Conservation (phyloP, 2,888 invertebrate species). For the Nomada hirtipes region DNA sequence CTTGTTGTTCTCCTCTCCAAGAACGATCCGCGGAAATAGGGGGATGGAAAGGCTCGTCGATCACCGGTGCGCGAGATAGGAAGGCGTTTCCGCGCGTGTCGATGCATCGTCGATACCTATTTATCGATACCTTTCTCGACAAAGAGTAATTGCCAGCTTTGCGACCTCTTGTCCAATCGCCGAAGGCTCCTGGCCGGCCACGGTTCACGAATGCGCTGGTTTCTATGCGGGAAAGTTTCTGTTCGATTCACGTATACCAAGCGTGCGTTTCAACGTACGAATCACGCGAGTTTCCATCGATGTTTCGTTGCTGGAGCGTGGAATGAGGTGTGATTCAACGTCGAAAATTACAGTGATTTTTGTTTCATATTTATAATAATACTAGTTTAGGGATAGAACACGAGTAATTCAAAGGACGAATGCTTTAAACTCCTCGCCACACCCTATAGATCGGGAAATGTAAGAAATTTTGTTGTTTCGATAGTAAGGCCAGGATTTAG, state of each 20-base stretch:
- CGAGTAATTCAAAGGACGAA: no score
- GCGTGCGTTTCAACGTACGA: constrained; percentile 8
- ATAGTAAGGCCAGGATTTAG: no score
- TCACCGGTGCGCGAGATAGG: constrained; percentile 50
- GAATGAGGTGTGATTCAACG: background rate
- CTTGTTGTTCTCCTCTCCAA: background rate
- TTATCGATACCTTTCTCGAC: constrained; percentile 51
- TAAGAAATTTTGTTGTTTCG: no score
- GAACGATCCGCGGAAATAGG: background rate
- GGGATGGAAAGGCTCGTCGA: constrained; percentile 49
- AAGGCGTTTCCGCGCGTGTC: constrained; percentile 52
- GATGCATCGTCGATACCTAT: constrained; percentile 49
- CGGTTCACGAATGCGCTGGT: constrained; percentile 44
- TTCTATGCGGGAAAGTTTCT: constrained; percentile 41
- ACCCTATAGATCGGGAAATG: no score
- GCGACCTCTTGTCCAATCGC: constrained; percentile 39
- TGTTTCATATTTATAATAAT: background rate
- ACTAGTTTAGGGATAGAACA: background rate
- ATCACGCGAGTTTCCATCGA: background rate
- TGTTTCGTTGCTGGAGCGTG: background rate
- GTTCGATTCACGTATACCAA: background rate
- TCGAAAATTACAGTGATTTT: background rate
- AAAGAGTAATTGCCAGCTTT: constrained; percentile 61
- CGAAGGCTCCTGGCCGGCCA: constrained; percentile 27
- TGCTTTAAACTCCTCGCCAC: no score